A percentile compares a stretch with the other conserved stretches of the same genome.
phyloP scores from a whole-genome alignment of 2,113 vertebrate genomes.

The Lathamus discolor region DNA sequence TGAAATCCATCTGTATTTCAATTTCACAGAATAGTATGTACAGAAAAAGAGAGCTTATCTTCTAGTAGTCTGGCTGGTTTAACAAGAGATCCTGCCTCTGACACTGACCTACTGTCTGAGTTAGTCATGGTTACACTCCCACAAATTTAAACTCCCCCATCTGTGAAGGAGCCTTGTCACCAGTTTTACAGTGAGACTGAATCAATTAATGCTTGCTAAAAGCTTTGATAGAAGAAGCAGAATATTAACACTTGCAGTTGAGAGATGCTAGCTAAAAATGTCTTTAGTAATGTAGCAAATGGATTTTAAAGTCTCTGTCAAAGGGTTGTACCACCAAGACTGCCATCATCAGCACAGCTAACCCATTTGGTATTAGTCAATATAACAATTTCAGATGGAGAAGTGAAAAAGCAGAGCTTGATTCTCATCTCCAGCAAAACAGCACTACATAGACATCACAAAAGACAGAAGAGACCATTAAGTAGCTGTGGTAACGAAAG shows the following conservation, averaged over 20 bases:
- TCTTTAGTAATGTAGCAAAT: background rate
- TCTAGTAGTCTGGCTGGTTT: conserved; percentile 18
- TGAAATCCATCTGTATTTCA: background rate
- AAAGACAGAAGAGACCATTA: background rate
- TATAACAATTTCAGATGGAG: background rate
- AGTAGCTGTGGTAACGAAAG: background rate
- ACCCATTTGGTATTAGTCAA: background rate
- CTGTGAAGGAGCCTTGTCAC: conserved; percentile 47
- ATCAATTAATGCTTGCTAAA: conserved; percentile 52
- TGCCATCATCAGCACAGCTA: background rate
- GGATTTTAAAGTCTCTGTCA: background rate
- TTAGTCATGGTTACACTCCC: conserved; percentile 47
- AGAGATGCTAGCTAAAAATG: conserved; percentile 22
- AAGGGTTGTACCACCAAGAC: background rate
- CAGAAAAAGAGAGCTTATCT: conserved; percentile 8
- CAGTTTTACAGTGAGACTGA: conserved; percentile 31
- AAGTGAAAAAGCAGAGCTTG: background rate
- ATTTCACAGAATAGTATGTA: background rate
- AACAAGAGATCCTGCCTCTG: conserved; percentile 29
- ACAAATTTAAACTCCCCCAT: conserved; percentile 42
- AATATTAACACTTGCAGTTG: conserved; percentile 32
- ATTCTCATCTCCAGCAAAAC: background rate
- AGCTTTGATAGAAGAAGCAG: background rate
- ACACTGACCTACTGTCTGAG: conserved; percentile 48
- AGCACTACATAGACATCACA: background rate